phyloP scores from a whole-genome alignment of 2,888 invertebrate species.

The Nycteola revayana region DNA sequence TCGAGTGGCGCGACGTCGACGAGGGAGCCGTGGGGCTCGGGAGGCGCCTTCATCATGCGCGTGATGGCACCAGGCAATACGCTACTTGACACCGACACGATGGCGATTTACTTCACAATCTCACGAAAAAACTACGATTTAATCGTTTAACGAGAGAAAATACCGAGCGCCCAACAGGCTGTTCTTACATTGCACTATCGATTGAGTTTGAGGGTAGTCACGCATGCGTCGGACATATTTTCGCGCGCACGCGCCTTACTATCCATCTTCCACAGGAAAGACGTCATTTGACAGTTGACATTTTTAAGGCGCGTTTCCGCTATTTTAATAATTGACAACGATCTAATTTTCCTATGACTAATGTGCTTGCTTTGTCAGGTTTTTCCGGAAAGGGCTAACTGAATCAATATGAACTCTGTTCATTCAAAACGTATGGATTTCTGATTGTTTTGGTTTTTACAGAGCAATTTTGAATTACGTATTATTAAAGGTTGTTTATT shows the following conservation, averaged over 20 bases:
- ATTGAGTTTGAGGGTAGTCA: slow-evolving; percentile 50
- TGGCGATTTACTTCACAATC: slow-evolving; percentile 50
- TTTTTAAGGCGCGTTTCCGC: slow-evolving; percentile 35
- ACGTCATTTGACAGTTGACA: slow-evolving; percentile 72
- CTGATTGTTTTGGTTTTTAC: too few species aligned
- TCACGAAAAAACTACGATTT: slow-evolving; percentile 43
- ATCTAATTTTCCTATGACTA: slow-evolving; percentile 19
- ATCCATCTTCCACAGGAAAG: slow-evolving; percentile 53
- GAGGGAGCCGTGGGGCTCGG: too few species aligned
- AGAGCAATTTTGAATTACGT: too few species aligned
- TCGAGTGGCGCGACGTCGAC: slow-evolving; percentile 79
- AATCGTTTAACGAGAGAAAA: slow-evolving; percentile 47
- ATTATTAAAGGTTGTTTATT: too few species aligned
- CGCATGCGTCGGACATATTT: slow-evolving; percentile 50
- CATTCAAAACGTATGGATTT: too few species aligned
- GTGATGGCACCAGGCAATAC: slow-evolving; percentile 69
- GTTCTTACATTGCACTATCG: slow-evolving; percentile 74
- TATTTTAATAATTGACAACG: slow-evolving; percentile 22
- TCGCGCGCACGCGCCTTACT: slow-evolving; percentile 31
- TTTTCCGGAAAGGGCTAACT: slow-evolving; percentile 1
- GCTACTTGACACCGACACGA: slow-evolving; percentile 74
- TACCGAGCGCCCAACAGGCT: slow-evolving; percentile 70
- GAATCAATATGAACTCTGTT: too few species aligned
- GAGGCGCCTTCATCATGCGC: slow-evolving; percentile 60
- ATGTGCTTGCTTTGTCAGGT: slow-evolving; percentile 16